A percentile compares a stretch with the other conserved stretches of the same genome.
These are phyloP conservation scores for Amblyornis subalaris DNA, from an alignment of 2,113 vertebrate genomes.

Conservation along the genomic window DNA sequence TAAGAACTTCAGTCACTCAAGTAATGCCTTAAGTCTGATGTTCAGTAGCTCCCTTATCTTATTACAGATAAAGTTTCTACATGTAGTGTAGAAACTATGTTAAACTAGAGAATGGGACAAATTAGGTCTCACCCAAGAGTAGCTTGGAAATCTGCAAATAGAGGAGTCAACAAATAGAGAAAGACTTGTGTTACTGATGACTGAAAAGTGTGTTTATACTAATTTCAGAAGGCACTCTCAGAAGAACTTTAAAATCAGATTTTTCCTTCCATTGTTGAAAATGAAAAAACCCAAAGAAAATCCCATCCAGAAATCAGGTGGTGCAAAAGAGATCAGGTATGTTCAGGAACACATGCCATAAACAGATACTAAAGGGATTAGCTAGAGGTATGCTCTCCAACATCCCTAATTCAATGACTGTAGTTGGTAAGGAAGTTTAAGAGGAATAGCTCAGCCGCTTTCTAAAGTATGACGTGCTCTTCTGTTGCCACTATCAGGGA, in stretches of 20 bases:
- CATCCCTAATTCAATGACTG: neutral
- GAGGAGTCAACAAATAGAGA: neutral
- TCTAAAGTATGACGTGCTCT: neutral
- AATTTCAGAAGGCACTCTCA: neutral
- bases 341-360: neutral
- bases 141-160: neutral
- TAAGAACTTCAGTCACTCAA: neutral
- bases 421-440: neutral
- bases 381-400: neutral
- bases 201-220: neutral
- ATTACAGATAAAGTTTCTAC: neutral
- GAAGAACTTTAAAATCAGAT: neutral
- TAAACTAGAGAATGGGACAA: neutral
- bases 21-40: neutral
- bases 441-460: neutral
- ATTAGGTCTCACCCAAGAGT: neutral
- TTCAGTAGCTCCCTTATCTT: neutral
- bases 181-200: neutral
- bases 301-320: neutral
- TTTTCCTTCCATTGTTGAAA: neutral
- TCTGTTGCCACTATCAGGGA: neutral
- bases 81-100: neutral
- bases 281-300: neutral
- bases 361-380: neutral
- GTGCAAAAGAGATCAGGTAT: neutral